Percentiles rank a stretch among this genome's conserved stretches.
Evolutionary conservation across 2,888 invertebrate species (phyloP).

Genomic region (Cephonodes hylas): DNA sequence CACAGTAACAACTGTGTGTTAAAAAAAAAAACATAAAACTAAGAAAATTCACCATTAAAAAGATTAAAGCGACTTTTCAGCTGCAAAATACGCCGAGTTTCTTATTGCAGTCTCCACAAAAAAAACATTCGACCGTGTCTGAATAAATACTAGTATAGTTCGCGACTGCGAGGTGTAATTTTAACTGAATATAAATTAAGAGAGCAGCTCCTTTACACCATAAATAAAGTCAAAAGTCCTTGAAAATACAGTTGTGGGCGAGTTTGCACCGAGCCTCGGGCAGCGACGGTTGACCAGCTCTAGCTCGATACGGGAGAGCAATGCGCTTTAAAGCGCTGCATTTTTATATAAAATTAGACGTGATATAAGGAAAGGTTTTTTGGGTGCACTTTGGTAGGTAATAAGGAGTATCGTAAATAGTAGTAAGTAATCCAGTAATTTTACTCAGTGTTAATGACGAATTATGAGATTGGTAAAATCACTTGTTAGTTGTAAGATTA

Average conservation of each 20-base stretch:
- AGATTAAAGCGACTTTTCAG: background rate
- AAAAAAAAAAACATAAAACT: no score
- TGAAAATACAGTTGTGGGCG: slow-evolving; percentile 13
- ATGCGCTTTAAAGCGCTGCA: background rate
- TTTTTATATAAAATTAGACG: no score
- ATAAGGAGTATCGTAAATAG: no score
- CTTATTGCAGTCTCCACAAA: background rate
- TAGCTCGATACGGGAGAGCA: background rate
- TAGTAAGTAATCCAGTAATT: no score
- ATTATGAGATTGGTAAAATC: no score
- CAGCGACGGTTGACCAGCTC: slow-evolving; percentile 12
- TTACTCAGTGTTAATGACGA: no score
- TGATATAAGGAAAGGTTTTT: no score
- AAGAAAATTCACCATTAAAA: no score
- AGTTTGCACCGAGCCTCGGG: background rate
- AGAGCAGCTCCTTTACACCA: slow-evolving; percentile 4
- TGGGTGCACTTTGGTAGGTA: no score
- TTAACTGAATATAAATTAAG: slow-evolving; percentile 8
- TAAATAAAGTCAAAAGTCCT: slow-evolving; percentile 16
- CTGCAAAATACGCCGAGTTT: background rate
- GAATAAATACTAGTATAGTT: background rate
- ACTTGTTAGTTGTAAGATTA: no score
- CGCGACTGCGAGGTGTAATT: background rate
- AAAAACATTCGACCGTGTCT: background rate
- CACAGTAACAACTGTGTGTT: no score